Percentiles rank a stretch among this genome's conserved stretches.
Evolutionary conservation across 2,888 invertebrate genomes (phyloP).

Genomic region (Ashinkailepas kermadecensis): DNA sequence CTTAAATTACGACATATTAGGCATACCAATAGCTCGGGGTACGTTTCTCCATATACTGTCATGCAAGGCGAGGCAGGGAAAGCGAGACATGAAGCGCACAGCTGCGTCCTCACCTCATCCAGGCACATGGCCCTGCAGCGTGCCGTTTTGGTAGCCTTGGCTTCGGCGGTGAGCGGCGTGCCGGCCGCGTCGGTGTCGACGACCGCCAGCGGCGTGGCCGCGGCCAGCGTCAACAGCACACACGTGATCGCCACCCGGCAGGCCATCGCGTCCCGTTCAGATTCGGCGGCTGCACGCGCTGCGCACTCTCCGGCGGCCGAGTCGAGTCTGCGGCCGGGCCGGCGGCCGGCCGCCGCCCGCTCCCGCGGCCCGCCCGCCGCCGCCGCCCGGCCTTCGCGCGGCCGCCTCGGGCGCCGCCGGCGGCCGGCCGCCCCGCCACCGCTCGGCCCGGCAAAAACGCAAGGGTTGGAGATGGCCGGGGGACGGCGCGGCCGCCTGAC

Average conservation of each 20-base stretch:
- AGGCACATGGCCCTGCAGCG: neutral
- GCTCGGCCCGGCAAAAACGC: neutral
- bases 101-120: conserved; percentile 3
- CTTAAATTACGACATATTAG: no score
- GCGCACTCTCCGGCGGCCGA: neutral
- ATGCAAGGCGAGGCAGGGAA: no score
- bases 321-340: neutral
- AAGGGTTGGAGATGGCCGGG: neutral
- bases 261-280: no score
- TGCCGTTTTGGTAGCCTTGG: neutral
- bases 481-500: no score
- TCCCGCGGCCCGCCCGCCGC: neutral
- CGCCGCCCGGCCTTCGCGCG: no score
- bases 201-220: neutral
- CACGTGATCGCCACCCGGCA: neutral
- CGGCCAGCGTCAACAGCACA: neutral
- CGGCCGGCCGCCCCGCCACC: no score
- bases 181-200: neutral
- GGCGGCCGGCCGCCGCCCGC: neutral
- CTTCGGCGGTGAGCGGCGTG: neutral
- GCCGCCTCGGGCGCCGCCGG: no score
- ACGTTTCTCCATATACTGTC: no score
- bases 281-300: neutral
- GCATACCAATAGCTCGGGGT: no score
- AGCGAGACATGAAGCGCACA: no score